Base-by-base conservation (phyloP, 1,140 invertebrate species). In the Thereuonema tuberculata region DNA sequence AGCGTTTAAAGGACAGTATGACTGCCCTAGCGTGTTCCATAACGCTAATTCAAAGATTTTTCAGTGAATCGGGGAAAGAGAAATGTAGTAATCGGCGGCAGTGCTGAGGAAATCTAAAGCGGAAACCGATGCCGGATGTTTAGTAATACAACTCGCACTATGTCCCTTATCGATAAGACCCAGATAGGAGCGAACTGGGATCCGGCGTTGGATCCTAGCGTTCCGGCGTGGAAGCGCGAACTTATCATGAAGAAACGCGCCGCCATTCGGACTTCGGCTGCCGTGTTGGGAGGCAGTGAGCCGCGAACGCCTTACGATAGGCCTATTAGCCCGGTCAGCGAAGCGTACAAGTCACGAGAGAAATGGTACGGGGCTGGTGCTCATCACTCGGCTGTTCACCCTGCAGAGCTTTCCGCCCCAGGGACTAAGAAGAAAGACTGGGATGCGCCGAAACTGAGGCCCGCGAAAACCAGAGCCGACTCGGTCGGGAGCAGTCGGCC, bases 211-310 rank as follows among this genome's bases (percentile, higher is more conserved):
- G 68, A 70, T 61, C 61, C 59, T 2, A 65, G 49, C 54, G 63
- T 82, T 68, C 81, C 84, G 31, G 82, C 83, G 70, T 86, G 84
- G 84, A 86, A 85, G 68, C 78, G 81, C 62, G 84, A 86, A 69
- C 74, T 86, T 64, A 81, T 85, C 65, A 78, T 82, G 70, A 77
- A 83, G 55, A 79, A 82, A 29, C 68, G 74, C 67, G 71, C 76
- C 17, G 55, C 20, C 53, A 27, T 24, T 58, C 60, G 28, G 59
- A 63, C 58, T 50, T 25, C 55, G 21, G 47, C 2, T 87, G 20
- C 20, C n/a, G 20, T n/a, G 20, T 3, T 3, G 25, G 28, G 43
- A n/a, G 15, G 9, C 56, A 15, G 23, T 23, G 37, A 3, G n/a
- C 2, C 28, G n/a, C n/a, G n/a, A n/a, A n/a, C n/a, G n/a, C n/a